Conservation (phyloP, 2,113 vertebrate species). For the Mugil cephalus region DNA sequence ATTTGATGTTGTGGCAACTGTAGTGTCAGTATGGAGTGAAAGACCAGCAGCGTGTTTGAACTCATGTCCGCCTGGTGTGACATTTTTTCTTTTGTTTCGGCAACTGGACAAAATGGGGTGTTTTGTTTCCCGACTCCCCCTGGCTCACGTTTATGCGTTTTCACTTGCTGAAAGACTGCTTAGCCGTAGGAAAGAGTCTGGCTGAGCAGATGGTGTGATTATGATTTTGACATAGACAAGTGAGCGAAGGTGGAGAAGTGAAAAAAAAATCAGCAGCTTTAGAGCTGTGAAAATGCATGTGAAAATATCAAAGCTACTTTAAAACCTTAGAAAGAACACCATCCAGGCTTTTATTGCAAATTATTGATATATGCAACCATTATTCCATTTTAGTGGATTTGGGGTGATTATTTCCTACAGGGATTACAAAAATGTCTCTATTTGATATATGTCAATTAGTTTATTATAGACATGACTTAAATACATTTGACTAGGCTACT, state of each 20-base stretch:
- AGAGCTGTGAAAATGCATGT: too few species aligned
- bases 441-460: too few species aligned
- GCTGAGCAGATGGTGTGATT: slow-evolving; percentile 29
- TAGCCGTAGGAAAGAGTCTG: neutral
- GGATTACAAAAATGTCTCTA: too few species aligned
- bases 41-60: neutral
- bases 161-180: slow-evolving; percentile 26
- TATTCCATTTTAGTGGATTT: neutral
- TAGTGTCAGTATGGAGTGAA: neutral
- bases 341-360: too few species aligned
- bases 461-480: too few species aligned
- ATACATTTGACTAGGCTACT: too few species aligned
- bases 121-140: slow-evolving; percentile 15
- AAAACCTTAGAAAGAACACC: too few species aligned
- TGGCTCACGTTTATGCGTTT: slow-evolving; percentile 27
- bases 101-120: neutral
- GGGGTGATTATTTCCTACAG: too few species aligned
- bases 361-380: neutral
- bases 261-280: too few species aligned
- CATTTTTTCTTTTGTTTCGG: neutral
- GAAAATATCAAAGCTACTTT: neutral
- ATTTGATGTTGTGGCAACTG: neutral
- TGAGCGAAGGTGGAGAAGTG: neutral
- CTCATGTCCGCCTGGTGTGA: neutral
- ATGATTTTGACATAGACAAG: slow-evolving; percentile 8